phyloP scores from a whole-genome alignment of 2,797 vertebrate species.

The Eleutherodactylus coqui region DNA sequence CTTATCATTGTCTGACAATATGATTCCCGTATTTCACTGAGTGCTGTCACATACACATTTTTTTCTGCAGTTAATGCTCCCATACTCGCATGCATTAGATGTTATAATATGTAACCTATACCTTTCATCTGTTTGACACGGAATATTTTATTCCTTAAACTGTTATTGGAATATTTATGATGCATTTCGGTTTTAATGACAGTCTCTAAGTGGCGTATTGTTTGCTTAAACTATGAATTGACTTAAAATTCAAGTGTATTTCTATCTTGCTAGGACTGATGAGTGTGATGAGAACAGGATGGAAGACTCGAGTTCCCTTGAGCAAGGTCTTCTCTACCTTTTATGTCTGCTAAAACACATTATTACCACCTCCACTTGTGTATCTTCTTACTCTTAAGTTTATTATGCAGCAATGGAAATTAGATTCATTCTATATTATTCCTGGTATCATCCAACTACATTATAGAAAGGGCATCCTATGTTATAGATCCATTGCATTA shows the following conservation, averaged over 20 bases:
- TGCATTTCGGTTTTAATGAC: slow-evolving; percentile 54
- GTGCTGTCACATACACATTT: slow-evolving; percentile 37
- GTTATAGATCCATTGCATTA: background rate
- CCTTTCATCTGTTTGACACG: slow-evolving; percentile 60
- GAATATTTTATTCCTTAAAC: slow-evolving; percentile 53
- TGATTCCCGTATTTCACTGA: slow-evolving; percentile 32
- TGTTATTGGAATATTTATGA: slow-evolving; percentile 61
- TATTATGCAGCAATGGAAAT: background rate
- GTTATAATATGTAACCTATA: slow-evolving; percentile 56
- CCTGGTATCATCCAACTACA: background rate
- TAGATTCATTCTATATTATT: slow-evolving; percentile 17
- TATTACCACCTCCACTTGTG: slow-evolving; percentile 25
- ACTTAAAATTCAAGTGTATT: slow-evolving; percentile 50
- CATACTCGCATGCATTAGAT: slow-evolving; percentile 45
- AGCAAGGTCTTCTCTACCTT: slow-evolving; percentile 37
- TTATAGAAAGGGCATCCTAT: background rate
- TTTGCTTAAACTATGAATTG: slow-evolving; percentile 55
- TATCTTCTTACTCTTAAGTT: background rate
- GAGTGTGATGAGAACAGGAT: slow-evolving; percentile 34
- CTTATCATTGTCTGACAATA: slow-evolving; percentile 33
- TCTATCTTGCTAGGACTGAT: slow-evolving; percentile 39
- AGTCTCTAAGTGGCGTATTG: slow-evolving; percentile 54
- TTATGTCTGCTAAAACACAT: slow-evolving; percentile 16
- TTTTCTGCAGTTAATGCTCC: slow-evolving; percentile 20
- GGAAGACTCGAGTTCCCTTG: slow-evolving; percentile 13